Evolutionary conservation across 2,888 invertebrate genomes (phyloP), one percentile per base, ranked within the genome.

Genomic region (Hirtodrosophila duncani): DNA sequence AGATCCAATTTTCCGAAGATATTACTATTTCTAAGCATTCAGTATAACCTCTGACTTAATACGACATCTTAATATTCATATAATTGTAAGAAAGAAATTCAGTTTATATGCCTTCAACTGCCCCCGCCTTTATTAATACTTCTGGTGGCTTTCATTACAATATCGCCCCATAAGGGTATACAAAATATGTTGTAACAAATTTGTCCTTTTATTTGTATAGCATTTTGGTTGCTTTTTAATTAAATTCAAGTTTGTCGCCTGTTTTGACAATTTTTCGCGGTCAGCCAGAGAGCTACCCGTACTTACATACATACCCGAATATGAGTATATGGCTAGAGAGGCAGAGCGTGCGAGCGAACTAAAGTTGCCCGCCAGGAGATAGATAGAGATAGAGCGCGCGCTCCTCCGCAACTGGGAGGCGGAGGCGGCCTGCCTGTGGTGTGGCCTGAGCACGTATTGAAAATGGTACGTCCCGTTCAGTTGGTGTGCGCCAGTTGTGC

Each of bases 171-270:
- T n/a, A n/a, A n/a, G n/a, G n/a, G n/a, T n/a, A n/a, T n/a, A n/a
- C n/a, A n/a, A n/a, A n/a, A n/a, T n/a, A n/a, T n/a, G n/a, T n/a
- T n/a, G n/a, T n/a, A 20, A 20, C 20, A 20, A 20, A 20, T 20
- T 5, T 26, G 18, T n/a, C n/a, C 33, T 50, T 48, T 42, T 43
- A 30, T 21, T 55, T 44, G 50, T 52, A 41, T n/a, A n/a, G n/a
- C n/a, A n/a, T 42, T 63, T 11, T 29, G 56, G 34, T 31, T 61
- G 62, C 21, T 44, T 59, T 77, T 65, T 67, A 64, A 69, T 82
- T 65, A 65, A 69, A 70, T 79, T 70, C 64, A 70, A 78, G 63
- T 67, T 80, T 81, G 79, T 77, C 67, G 64, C 60, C 67, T 56
- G 60, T 63, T 44, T 42, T 70, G 71, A 50, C 67, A 63, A 58